Evolutionary conservation across 2,113 vertebrate species (phyloP).

Genomic region (Harpagus bidentatus): DNA sequence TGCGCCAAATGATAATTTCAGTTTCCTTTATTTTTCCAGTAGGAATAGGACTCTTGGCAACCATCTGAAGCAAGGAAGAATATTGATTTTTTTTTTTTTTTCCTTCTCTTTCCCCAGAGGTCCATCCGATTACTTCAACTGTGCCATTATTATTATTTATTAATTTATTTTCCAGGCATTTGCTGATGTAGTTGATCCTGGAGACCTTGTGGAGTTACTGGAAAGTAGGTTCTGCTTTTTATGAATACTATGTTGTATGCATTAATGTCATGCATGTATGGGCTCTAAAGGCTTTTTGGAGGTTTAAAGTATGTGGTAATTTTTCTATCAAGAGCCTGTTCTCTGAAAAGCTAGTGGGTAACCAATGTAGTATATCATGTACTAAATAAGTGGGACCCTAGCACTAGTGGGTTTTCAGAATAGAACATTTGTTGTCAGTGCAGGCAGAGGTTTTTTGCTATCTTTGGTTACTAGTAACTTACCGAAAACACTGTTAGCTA

Average conservation of each 20-base stretch:
- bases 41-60: background rate
- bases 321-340: background rate
- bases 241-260: background rate
- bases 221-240: slow-evolving; percentile 77
- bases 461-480: background rate
- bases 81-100: background rate
- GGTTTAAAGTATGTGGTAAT: background rate
- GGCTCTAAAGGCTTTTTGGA: background rate
- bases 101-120: background rate
- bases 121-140: background rate
- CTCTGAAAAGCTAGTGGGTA: background rate
- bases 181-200: slow-evolving; percentile 83
- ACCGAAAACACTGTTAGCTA: background rate
- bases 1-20: background rate
- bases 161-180: slow-evolving; percentile 75
- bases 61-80: background rate
- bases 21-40: background rate
- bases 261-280: background rate
- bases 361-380: background rate
- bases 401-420: background rate
- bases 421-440: background rate
- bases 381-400: background rate
- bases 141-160: background rate
- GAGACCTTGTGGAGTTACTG: slow-evolving; percentile 86
- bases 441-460: background rate